Evolutionary conservation across 1,140 invertebrate species (phyloP).

Genomic region (Caenorhabditis latens): DNA sequence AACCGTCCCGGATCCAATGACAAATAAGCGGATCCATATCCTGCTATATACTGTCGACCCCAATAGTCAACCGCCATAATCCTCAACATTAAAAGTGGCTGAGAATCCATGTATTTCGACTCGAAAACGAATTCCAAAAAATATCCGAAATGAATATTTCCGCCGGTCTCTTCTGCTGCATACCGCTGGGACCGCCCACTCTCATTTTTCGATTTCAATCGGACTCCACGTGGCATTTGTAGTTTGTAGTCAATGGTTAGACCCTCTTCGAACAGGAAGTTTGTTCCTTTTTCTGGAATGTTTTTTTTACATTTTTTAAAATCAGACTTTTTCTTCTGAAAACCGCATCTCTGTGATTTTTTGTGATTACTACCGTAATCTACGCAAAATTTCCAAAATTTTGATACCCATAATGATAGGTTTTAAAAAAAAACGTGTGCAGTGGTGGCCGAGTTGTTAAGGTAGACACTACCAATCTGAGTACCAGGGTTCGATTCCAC

Average conservation of each 20-base stretch:
- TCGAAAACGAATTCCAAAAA: conserved; percentile 36
- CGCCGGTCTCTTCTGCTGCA: neutral
- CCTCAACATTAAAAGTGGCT: neutral
- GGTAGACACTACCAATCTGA: no score
- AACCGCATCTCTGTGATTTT: no score
- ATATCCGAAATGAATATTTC: neutral
- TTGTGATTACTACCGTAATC: no score
- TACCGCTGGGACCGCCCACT: neutral
- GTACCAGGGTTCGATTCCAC: no score
- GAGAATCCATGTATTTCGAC: neutral
- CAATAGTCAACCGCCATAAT: conserved; percentile 49
- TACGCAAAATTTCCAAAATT: no score
- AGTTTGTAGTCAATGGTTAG: conserved; percentile 38
- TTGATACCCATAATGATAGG: neutral
- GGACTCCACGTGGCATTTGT: conserved; percentile 1
- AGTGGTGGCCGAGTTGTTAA: no score
- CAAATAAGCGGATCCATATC: neutral
- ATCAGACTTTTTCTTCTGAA: no score
- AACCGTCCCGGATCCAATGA: neutral
- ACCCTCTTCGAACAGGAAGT: conserved; percentile 25
- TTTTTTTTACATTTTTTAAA: no score
- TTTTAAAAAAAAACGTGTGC: neutral
- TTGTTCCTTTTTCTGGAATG: neutral
- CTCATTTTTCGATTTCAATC: conserved; percentile 11
- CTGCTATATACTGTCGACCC: conserved; percentile 39